These are phyloP conservation scores for Pungitius pungitius DNA, from an alignment of 2,113 vertebrate genomes.

Conservation along the genomic window DNA sequence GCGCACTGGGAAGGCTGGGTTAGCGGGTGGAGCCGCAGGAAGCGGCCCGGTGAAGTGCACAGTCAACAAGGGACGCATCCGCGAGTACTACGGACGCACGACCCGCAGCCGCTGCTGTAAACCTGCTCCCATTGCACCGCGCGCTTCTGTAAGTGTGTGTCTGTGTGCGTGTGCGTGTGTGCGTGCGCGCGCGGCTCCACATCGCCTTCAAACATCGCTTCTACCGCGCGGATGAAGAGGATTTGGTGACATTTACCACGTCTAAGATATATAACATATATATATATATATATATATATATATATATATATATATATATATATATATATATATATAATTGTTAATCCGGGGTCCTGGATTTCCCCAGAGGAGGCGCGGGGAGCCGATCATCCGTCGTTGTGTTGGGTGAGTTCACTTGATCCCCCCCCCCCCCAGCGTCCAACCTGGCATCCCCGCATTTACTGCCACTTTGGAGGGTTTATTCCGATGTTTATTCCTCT, in stretches of 20 bases:
- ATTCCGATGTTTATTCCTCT: constrained; percentile 2
- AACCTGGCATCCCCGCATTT: constrained; percentile 21
- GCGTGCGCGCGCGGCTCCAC: constrained; percentile 29
- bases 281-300: background rate
- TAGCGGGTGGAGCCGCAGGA: constrained; percentile 79
- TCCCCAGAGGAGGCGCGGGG: constrained; percentile 72
- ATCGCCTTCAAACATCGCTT: constrained; percentile 47
- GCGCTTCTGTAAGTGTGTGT: background rate
- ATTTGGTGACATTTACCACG: constrained; percentile 51
- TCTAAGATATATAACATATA: background rate
- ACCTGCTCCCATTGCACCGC: background rate
- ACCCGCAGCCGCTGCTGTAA: constrained; percentile 8
- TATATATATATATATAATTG: background rate
- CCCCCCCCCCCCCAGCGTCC: constrained; percentile 3
- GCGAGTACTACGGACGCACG: constrained; percentile 55
- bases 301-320: background rate
- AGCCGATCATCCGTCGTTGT: constrained; percentile 72
- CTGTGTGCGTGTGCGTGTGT: constrained; percentile 8
- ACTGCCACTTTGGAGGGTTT: constrained; percentile 23
- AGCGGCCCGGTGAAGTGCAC: constrained; percentile 74
- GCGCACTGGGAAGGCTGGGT: constrained; percentile 70
- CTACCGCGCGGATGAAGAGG: constrained; percentile 59
- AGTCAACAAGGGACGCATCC: constrained; percentile 79
- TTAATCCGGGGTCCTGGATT: constrained; percentile 73
- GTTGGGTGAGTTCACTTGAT: constrained; percentile 77